Conservation (phyloP, 2,113 vertebrate species). For the Bothrops jararaca region DNA sequence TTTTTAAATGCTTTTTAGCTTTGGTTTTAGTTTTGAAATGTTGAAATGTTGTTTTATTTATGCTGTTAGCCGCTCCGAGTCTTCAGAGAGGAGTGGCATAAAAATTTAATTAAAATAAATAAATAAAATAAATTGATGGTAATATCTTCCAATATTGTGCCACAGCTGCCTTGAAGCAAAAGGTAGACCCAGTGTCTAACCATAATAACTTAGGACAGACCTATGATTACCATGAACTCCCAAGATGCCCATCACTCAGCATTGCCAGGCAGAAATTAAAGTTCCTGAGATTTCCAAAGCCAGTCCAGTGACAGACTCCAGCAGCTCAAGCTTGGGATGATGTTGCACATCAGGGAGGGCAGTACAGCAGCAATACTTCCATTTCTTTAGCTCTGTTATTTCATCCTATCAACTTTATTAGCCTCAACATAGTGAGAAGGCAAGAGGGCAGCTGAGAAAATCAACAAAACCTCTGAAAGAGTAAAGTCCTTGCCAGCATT, state of each 20-base stretch:
- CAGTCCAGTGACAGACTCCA: neutral
- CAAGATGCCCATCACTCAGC: neutral
- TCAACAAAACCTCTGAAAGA: conserved; percentile 12
- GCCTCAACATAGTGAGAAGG: conserved; percentile 8
- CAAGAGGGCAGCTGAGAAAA: conserved; percentile 22
- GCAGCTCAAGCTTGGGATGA: neutral
- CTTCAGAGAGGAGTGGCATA: too few relatives aligned
- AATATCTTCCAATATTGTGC: neutral
- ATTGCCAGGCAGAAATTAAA: neutral
- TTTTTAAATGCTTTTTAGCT: too few relatives aligned
- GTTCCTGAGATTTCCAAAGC: neutral
- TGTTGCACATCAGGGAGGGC: neutral
- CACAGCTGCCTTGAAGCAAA: neutral
- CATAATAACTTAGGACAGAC: neutral
- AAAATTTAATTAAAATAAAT: too few relatives aligned
- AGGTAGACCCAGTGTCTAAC: neutral
- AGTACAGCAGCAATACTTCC: neutral
- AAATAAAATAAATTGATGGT: too few relatives aligned
- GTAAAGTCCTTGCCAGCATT: conserved; percentile 30
- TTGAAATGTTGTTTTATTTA: too few relatives aligned
- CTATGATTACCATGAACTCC: neutral
- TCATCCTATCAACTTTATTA: neutral
- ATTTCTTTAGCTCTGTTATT: neutral
- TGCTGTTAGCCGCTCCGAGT: too few relatives aligned
- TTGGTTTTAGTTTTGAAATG: too few relatives aligned